phyloP scores from a whole-genome alignment of 2,888 invertebrate genomes.

The Erebia ligea region DNA sequence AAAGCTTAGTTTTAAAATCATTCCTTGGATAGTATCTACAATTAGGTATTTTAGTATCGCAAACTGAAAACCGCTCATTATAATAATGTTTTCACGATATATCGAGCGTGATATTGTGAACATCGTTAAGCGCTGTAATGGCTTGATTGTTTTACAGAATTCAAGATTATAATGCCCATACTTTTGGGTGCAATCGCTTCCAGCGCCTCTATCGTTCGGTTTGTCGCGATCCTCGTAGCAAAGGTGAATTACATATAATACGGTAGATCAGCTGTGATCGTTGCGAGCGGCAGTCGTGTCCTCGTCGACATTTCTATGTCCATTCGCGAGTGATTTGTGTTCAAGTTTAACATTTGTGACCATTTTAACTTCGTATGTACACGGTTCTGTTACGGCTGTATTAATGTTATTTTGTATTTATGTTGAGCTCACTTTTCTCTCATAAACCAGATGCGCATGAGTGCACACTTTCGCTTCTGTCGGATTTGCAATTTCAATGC shows the following conservation, averaged over 20 bases:
- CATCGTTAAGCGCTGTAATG: constrained; percentile 40
- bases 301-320: constrained; percentile 41
- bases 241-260: constrained; percentile 52
- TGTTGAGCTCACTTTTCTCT: constrained; percentile 37
- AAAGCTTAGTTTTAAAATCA: not conserved
- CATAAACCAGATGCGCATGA: constrained; percentile 63
- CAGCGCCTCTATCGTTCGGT: constrained; percentile 46
- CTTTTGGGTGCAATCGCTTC: constrained; percentile 40
- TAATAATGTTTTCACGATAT: constrained; percentile 26
- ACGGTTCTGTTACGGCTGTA: constrained; percentile 34
- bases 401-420: constrained; percentile 48
- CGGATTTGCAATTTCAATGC: constrained; percentile 41
- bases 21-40: not conserved
- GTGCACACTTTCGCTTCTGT: constrained; percentile 68
- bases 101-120: constrained; percentile 43
- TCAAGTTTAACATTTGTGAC: constrained; percentile 38
- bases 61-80: not conserved
- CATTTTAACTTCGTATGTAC: constrained; percentile 38
- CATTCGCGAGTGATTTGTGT: constrained; percentile 57
- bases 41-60: not conserved
- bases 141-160: constrained; percentile 34
- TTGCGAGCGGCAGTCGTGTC: constrained; percentile 60
- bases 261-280: constrained; percentile 65
- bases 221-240: constrained; percentile 29
- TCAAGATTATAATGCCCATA: constrained; percentile 28